Percentiles rank a stretch among this genome's conserved stretches.
phyloP scores from a whole-genome alignment of 2,888 invertebrate species.

The Timema podura region DNA sequence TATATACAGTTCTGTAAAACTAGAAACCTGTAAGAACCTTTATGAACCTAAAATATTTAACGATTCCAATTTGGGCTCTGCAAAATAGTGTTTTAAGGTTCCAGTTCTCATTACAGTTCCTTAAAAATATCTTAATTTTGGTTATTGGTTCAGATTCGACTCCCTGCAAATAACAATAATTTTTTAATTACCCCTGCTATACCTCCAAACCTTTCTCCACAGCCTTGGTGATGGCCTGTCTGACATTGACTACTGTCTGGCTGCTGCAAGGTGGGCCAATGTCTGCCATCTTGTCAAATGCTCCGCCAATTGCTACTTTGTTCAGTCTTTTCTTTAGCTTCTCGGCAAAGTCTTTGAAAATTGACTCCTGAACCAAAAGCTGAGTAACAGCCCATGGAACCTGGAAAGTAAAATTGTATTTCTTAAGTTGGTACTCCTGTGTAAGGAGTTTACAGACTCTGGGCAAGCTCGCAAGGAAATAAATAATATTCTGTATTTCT shows the following conservation, averaged over 20 bases:
- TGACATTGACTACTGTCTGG: conserved; percentile 40
- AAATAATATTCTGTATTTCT: too few relatives aligned
- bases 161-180: too few relatives aligned
- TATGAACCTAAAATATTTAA: too few relatives aligned
- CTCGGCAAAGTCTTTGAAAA: conserved; percentile 45
- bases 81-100: too few relatives aligned
- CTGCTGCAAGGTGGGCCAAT: conserved; percentile 45
- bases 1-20: too few relatives aligned
- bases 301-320: conserved; percentile 43
- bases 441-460: too few relatives aligned
- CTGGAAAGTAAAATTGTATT: conserved; percentile 39
- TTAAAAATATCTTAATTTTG: too few relatives aligned
- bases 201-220: conserved; percentile 32
- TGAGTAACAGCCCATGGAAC: conserved; percentile 50
- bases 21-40: too few relatives aligned
- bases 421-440: background rate
- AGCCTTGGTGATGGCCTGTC: conserved; percentile 31
- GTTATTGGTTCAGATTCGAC: too few relatives aligned
- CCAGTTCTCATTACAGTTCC: too few relatives aligned
- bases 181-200: conserved; percentile 8
- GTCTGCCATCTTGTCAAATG: conserved; percentile 47
- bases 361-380: conserved; percentile 52
- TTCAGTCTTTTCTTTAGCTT: conserved; percentile 46
- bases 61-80: too few relatives aligned
- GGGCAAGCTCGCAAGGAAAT: too few relatives aligned